These are phyloP conservation scores for Gortyna flavago DNA, from an alignment of 2,888 invertebrate genomes.

Conservation along the genomic window DNA sequence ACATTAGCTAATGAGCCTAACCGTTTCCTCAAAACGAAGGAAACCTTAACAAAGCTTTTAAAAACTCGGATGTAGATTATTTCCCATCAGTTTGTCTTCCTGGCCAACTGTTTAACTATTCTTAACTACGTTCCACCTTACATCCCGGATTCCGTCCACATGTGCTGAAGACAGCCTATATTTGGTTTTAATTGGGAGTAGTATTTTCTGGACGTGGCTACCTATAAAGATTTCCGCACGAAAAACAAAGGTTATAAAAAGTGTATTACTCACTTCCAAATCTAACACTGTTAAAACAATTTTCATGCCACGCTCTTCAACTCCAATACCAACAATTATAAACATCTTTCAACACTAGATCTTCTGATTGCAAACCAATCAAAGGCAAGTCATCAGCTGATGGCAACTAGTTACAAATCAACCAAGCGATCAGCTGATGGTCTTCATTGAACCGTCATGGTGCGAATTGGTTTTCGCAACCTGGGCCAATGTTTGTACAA, in stretches of 20 bases:
- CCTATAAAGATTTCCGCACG: not conserved
- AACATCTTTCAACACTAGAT: conserved; percentile 31
- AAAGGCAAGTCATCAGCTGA: conserved; percentile 30
- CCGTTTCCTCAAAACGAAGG: conserved; percentile 28
- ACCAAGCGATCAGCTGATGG: conserved; percentile 49
- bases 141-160: not conserved
- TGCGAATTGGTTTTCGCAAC: conserved; percentile 56
- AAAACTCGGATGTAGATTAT: conserved; percentile 23
- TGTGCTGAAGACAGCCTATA: not conserved
- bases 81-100: conserved; percentile 15
- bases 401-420: conserved; percentile 27
- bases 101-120: not conserved
- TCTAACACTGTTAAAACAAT: conserved; percentile 8
- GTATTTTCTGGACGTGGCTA: not conserved
- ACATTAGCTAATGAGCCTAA: conserved; percentile 10
- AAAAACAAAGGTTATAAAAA: not conserved
- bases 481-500: conserved; percentile 40
- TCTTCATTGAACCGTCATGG: conserved; percentile 58
- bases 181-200: not conserved
- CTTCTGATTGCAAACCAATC: conserved; percentile 29
- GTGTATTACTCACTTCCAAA: conserved; percentile 11
- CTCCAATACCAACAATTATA: conserved; percentile 7
- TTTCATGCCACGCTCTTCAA: conserved; percentile 10
- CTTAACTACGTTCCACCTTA: not conserved
- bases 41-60: conserved; percentile 25